Percentiles rank a stretch among this genome's conserved stretches.
Evolutionary conservation across 2,113 vertebrate species (phyloP).

Genomic region (Sphyrna mokarran): DNA sequence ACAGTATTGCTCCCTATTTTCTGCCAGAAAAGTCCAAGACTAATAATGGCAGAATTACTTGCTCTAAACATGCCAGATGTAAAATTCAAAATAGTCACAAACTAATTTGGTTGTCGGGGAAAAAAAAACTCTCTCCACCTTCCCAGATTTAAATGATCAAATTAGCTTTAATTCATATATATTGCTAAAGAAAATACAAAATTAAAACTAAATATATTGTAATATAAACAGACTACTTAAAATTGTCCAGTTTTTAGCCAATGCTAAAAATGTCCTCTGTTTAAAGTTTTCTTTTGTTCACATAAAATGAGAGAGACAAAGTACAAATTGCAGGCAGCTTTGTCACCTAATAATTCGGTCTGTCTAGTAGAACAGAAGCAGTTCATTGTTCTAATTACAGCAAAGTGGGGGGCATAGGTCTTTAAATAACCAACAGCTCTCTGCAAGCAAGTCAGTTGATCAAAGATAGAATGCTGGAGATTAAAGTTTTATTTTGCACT

Average conservation of each 20-base stretch:
- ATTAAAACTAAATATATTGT: background rate
- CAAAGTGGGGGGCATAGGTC: background rate
- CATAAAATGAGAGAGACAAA: background rate
- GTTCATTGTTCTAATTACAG: slow-evolving; percentile 9
- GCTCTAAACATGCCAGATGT: background rate
- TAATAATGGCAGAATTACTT: background rate
- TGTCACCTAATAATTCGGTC: slow-evolving; percentile 7
- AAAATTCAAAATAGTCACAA: background rate
- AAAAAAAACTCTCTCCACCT: background rate
- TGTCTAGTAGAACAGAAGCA: background rate
- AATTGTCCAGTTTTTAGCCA: background rate
- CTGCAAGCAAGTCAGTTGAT: background rate
- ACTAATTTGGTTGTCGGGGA: background rate
- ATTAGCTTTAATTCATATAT: background rate
- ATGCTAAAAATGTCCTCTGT: background rate
- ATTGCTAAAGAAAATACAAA: background rate
- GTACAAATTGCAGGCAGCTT: background rate
- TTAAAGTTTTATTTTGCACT: background rate
- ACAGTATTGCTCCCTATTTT: background rate
- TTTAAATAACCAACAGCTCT: slow-evolving; percentile 22
- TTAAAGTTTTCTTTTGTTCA: background rate
- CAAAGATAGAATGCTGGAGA: slow-evolving; percentile 3
- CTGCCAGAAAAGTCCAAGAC: background rate
- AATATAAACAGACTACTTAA: background rate
- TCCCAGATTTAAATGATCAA: background rate